Conservation (phyloP, 2,888 invertebrate species). For the Ophioninae sp. region DNA sequence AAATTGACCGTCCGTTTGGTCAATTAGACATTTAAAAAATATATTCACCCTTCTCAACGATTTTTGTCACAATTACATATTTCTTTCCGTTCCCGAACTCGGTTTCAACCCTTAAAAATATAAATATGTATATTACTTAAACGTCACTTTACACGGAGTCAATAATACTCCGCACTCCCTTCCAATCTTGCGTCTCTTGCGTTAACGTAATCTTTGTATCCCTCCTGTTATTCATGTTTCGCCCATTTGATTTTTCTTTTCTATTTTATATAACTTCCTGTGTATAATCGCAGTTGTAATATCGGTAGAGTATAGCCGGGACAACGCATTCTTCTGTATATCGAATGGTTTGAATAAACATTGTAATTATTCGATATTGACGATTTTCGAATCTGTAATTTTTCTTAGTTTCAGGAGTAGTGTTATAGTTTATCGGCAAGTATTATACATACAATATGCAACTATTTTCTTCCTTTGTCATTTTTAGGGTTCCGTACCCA, state of each 20-base stretch:
- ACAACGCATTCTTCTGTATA: conserved; percentile 58
- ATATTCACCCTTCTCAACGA: conserved; percentile 35
- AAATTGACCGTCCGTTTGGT: conserved; percentile 62
- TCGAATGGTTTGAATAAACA: conserved; percentile 63
- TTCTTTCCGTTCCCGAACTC: conserved; percentile 8
- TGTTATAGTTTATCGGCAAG: too few relatives aligned
- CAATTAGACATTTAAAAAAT: conserved; percentile 53
- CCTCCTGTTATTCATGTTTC: conserved; percentile 52
- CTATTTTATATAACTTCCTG: conserved; percentile 47
- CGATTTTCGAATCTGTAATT: not conserved
- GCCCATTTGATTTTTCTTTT: conserved; percentile 51
- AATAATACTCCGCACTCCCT: conserved; percentile 40
- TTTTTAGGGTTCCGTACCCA: too few relatives aligned
- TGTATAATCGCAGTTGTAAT: conserved; percentile 62
- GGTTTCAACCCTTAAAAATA: conserved; percentile 44
- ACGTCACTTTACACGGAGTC: conserved; percentile 39
- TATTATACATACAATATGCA: too few relatives aligned
- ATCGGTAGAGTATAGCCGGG: conserved; percentile 54
- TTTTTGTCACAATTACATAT: conserved; percentile 38
- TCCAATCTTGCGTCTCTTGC: conserved; percentile 23
- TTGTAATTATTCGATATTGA: conserved; percentile 57
- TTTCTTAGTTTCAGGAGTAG: not conserved
- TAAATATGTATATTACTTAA: conserved; percentile 60
- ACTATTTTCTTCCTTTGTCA: too few relatives aligned
- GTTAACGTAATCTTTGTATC: conserved; percentile 35